A percentile compares a stretch with the other conserved stretches of the same genome.
These are phyloP conservation scores for Lates japonicus DNA, from an alignment of 2,797 vertebrate genomes.

Conservation along the genomic window DNA sequence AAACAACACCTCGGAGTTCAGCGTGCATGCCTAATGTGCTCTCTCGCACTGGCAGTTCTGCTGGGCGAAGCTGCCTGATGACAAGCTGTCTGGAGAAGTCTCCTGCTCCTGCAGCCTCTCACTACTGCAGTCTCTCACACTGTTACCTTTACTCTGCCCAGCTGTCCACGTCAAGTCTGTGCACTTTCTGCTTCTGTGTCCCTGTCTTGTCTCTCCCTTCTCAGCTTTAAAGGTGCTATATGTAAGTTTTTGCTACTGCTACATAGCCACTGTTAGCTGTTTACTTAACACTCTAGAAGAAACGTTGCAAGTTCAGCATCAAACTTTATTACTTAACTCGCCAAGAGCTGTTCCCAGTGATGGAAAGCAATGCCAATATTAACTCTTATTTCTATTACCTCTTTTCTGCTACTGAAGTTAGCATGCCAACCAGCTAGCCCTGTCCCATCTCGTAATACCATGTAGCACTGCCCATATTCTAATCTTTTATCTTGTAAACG, in stretches of 20 bases:
- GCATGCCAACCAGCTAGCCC: too few species aligned
- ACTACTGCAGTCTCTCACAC: constrained; percentile 42
- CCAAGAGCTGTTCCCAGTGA: too few species aligned
- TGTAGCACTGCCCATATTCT: too few species aligned
- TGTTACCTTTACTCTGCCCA: constrained; percentile 47
- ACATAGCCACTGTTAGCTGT: neutral
- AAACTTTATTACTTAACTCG: too few species aligned
- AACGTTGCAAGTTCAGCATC: too few species aligned
- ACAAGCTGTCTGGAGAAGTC: constrained; percentile 76
- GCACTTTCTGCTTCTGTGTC: constrained; percentile 23
- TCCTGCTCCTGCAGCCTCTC: constrained; percentile 59
- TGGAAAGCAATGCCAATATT: too few species aligned
- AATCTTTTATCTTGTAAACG: too few species aligned
- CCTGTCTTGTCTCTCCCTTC: constrained; percentile 19
- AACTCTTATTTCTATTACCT: too few species aligned
- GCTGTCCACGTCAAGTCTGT: constrained; percentile 40
- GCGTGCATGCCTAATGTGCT: constrained; percentile 77
- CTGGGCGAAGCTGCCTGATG: constrained; percentile 66
- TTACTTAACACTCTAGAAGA: too few species aligned
- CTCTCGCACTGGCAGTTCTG: constrained; percentile 63
- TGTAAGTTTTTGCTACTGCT: too few species aligned
- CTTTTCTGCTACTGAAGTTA: too few species aligned
- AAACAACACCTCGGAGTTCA: constrained; percentile 81
- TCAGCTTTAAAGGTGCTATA: neutral
- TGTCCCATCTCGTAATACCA: too few species aligned